phyloP scores from a whole-genome alignment of 2,888 invertebrate genomes.

The Mythimna loreyi region DNA sequence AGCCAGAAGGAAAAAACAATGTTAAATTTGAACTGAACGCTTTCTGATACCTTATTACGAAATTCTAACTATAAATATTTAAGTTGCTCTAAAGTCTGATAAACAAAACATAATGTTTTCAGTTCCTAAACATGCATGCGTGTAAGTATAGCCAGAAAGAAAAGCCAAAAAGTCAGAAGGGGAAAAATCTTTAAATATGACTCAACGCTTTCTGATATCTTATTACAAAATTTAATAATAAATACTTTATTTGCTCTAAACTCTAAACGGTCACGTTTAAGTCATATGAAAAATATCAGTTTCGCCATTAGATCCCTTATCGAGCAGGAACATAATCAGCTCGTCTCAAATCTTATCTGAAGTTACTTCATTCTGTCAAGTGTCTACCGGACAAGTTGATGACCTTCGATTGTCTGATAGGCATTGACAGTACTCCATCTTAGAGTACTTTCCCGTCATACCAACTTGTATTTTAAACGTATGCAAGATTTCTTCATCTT shows the following conservation, averaged over 20 bases:
- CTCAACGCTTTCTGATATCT: not conserved
- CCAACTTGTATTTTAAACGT: not conserved
- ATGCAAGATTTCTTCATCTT: constrained; percentile 26
- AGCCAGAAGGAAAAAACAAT: no score
- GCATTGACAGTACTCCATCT: constrained; percentile 8
- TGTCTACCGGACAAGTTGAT: constrained; percentile 38
- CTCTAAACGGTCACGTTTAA: constrained; percentile 10
- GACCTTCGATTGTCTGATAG: constrained; percentile 57
- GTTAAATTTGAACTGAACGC: not conserved
- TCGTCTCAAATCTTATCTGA: constrained; percentile 50
- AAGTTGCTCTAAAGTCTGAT: no score
- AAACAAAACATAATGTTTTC: no score
- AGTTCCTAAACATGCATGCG: not conserved
- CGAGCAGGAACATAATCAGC: constrained; percentile 36
- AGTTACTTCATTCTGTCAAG: constrained; percentile 34
- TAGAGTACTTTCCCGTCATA: constrained; percentile 14
- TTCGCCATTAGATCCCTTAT: constrained; percentile 35
- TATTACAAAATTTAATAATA: constrained; percentile 8
- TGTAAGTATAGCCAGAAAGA: not conserved
- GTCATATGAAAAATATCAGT: constrained; percentile 9
- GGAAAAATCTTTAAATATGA: not conserved
- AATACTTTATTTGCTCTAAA: constrained; percentile 2
- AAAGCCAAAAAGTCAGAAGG: no score
- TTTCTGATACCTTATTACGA: not conserved
- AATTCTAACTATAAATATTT: constrained; percentile 2